Conservation (phyloP, 2,113 vertebrate genomes). For the Galemys pyrenaicus region DNA sequence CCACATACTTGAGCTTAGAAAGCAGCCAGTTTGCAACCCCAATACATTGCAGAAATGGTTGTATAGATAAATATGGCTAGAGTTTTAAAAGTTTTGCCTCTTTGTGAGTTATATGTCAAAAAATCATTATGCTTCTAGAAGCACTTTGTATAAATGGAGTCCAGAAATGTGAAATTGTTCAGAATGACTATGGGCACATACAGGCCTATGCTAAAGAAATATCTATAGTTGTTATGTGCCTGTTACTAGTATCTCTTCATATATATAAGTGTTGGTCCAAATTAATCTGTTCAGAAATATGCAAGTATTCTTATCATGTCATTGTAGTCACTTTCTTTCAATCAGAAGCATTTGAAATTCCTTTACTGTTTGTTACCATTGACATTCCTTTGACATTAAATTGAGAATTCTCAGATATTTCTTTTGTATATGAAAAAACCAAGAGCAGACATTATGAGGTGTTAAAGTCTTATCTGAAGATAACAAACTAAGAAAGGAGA, state of each 20-base stretch:
- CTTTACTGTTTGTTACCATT: neutral
- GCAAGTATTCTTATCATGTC: neutral
- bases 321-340: neutral
- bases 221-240: neutral
- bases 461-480: neutral
- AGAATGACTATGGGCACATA: neutral
- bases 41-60: neutral
- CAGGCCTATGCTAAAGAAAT: neutral
- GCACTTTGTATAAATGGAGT: neutral
- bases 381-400: no score
- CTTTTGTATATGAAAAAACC: neutral
- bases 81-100: neutral
- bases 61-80: neutral
- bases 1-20: neutral
- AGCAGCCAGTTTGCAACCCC: neutral
- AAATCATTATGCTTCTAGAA: neutral
- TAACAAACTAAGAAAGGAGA: neutral
- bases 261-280: neutral
- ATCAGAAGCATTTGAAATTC: neutral
- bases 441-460: neutral
- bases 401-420: neutral
- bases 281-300: neutral
- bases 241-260: neutral
- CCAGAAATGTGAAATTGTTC: neutral
- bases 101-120: constrained; percentile 33